Base-by-base conservation (phyloP, 1,140 invertebrate genomes). In the Saccostrea cuccullata region DNA sequence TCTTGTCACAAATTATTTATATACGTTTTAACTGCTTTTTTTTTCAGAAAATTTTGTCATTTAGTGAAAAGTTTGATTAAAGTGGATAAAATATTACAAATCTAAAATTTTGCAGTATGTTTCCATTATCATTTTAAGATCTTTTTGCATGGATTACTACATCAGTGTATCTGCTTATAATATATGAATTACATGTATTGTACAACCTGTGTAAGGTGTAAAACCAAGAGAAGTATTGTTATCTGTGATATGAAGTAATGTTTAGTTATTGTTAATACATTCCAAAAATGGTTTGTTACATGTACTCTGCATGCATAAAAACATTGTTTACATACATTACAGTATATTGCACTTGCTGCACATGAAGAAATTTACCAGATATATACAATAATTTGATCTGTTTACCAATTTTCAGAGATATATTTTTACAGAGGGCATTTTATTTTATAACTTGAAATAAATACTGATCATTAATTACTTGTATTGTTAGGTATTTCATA, bases 231-330 rank as follows among this genome's bases (percentile, higher is more conserved):
- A 77, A 77, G 70, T 30, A 77, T 77, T 77, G 60, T 77, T 77
- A 36, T 77, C 70, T 77, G 70, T 77, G 70, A 77, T 77, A 77
- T 77, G 23, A 26, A 77, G 26, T 47, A 36, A 77, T 64, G 58
- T 64, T 1, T 2, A 64, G 17, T 20, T 64, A 64, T 20, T 20
- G 17, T 64, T 17, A 17, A 64, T 60, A 60, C 20, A 64, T 64
- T 64, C 17, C 58, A 20, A 20, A n/a, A 17, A 60, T 15, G 13
- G 20, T 20, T 60, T 60, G 13, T 64, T 20, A 20, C 58, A 13
- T 17, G 13, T 11, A 60, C 20, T 60, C 3, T 64, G 17, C n/a
- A 17, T 64, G 58, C 17, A 3, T 47, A 8, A 8, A 20, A 15
- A 20, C 2, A 64, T 6, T 64, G 15, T 20, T 64, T 64, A 6